Percentiles rank a stretch among this genome's conserved stretches.
These are phyloP conservation scores for Diabrotica virgifera DNA, from an alignment of 1,140 invertebrate species.

Conservation along the genomic window DNA sequence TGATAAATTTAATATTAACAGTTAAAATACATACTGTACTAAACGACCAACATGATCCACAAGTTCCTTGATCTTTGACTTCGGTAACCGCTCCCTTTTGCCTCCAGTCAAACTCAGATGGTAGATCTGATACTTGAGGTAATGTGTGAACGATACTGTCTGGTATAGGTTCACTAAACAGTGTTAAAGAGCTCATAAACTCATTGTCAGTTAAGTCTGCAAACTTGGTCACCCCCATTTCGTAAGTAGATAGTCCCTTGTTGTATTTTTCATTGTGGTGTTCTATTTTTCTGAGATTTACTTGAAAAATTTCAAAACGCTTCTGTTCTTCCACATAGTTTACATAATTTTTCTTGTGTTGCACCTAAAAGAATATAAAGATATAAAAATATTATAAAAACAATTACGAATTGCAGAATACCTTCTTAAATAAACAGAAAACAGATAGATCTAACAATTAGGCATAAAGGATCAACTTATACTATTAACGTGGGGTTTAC, in stretches of 20 bases:
- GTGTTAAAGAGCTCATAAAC: constrained; percentile 51
- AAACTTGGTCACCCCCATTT: constrained; percentile 74
- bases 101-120: constrained; percentile 32
- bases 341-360: neutral
- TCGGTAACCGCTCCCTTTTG: constrained; percentile 27
- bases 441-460: no score
- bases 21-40: constrained; percentile 34
- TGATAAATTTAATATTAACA: neutral
- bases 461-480: no score
- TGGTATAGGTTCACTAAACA: neutral
- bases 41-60: constrained; percentile 56
- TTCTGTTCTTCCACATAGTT: neutral
- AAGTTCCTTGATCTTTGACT: constrained; percentile 36
- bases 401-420: no score
- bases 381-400: no score
- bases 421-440: no score
- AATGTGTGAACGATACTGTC: neutral
- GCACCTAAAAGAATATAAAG: neutral
- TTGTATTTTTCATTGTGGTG: constrained; percentile 75
- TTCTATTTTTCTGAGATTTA: constrained; percentile 79
- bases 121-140: constrained; percentile 8
- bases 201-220: constrained; percentile 82
- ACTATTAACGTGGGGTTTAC: no score
- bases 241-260: constrained; percentile 62
- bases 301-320: constrained; percentile 77